Conservation (phyloP, 1,140 invertebrate genomes). For the Drosophila sturtevanti region DNA sequence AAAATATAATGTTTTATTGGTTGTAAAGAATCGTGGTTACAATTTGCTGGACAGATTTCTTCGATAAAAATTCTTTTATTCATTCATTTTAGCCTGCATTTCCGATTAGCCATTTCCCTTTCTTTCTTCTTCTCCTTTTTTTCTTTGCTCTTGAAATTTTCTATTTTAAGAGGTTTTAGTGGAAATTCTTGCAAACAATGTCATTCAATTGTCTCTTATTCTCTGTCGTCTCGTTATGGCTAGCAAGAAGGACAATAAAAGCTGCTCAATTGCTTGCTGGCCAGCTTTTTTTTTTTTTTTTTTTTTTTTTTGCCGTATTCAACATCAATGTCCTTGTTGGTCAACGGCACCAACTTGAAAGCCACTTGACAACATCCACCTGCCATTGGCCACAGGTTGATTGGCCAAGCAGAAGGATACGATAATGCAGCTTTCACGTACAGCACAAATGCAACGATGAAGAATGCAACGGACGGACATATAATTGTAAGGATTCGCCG, state of each 20-base stretch:
- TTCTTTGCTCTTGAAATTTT: no score
- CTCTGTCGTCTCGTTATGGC: not conserved
- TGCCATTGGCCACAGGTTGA: not conserved
- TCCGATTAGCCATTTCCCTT: not conserved
- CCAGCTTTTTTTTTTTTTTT: no score
- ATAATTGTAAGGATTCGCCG: not conserved
- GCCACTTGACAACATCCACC: not conserved
- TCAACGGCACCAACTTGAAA: not conserved
- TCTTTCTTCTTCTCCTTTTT: no score
- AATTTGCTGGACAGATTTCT: not conserved
- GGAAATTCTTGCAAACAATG: not conserved
- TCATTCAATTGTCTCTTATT: not conserved
- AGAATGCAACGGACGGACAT: not conserved
- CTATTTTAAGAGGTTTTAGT: constrained; percentile 8
- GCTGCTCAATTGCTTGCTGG: constrained; percentile 1
- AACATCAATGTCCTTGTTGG: constrained; percentile 2
- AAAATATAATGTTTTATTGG: no score
- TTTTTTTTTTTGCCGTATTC: not conserved
- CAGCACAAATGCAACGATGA: not conserved
- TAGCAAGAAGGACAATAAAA: not conserved
- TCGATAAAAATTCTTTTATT: not conserved
- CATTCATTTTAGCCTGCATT: not conserved
- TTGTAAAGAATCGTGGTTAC: no score
- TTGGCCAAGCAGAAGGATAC: not conserved
- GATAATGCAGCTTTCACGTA: not conserved